A percentile compares a stretch with the other conserved stretches of the same genome.
These are phyloP conservation scores for Thryonomys swinderianus DNA, from an alignment of 2,113 vertebrate genomes.

Conservation along the genomic window DNA sequence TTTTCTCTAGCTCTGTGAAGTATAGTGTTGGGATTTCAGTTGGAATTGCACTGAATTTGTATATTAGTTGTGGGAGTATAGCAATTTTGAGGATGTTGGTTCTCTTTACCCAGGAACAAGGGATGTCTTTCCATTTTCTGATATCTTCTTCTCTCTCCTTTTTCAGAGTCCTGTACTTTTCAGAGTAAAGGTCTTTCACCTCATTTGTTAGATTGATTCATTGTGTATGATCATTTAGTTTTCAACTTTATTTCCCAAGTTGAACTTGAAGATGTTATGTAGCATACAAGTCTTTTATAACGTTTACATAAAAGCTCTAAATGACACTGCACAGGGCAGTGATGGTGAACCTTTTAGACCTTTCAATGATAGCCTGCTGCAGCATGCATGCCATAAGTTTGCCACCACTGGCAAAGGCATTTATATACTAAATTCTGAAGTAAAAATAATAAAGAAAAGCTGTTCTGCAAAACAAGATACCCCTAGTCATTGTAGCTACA, in stretches of 20 bases:
- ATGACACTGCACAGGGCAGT: background rate
- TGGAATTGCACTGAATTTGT: too few relatives aligned
- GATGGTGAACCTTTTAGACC: background rate
- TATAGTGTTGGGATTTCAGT: too few relatives aligned
- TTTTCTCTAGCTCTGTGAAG: too few relatives aligned
- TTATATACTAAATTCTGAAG: background rate
- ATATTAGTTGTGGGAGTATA: too few relatives aligned
- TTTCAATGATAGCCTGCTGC: background rate
- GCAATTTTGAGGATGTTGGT: too few relatives aligned
- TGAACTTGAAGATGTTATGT: background rate
- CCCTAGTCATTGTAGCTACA: background rate
- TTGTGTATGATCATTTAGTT: background rate
- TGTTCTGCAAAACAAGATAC: background rate
- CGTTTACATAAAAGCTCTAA: background rate
- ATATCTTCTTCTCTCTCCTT: too few relatives aligned
- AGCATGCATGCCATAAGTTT: background rate
- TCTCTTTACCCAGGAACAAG: too few relatives aligned
- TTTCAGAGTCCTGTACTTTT: too few relatives aligned
- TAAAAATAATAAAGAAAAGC: background rate
- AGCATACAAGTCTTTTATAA: background rate
- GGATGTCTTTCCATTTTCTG: too few relatives aligned
- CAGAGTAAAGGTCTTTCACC: too few relatives aligned
- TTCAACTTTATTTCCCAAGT: background rate
- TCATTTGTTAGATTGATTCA: too few relatives aligned
- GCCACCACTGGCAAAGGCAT: background rate